phyloP scores from a whole-genome alignment of 2,888 invertebrate genomes.

The Xestia sexstrigata region DNA sequence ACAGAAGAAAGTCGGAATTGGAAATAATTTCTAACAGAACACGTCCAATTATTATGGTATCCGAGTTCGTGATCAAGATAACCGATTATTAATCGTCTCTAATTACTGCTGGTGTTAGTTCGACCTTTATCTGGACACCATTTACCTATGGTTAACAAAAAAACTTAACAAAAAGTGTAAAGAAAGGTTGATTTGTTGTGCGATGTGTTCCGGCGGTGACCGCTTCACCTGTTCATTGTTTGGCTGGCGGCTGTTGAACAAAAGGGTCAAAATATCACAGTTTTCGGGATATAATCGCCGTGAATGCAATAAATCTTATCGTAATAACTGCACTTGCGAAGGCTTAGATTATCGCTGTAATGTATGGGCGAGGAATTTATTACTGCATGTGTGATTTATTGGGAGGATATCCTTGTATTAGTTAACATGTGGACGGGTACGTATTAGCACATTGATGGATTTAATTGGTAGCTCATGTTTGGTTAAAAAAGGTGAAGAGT shows the following conservation, averaged over 20 bases:
- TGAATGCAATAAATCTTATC: constrained; percentile 85
- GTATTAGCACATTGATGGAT: constrained; percentile 47
- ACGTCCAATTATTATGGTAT: constrained; percentile 85
- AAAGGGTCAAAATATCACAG: constrained; percentile 90
- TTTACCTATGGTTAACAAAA: constrained; percentile 83
- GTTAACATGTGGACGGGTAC: constrained; percentile 51
- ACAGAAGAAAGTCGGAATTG: constrained; percentile 68
- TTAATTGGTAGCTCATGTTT: constrained; percentile 42
- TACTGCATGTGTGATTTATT: constrained; percentile 81
- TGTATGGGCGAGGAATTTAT: constrained; percentile 80
- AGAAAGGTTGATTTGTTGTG: constrained; percentile 84
- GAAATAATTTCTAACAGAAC: constrained; percentile 69
- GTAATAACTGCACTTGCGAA: constrained; percentile 89
- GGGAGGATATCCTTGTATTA: constrained; percentile 70
- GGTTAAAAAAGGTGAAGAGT: background rate
- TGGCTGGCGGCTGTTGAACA: constrained; percentile 87
- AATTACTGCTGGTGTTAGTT: constrained; percentile 91
- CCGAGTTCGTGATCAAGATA: constrained; percentile 87
- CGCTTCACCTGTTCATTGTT: constrained; percentile 88
- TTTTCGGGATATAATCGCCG: constrained; percentile 86
- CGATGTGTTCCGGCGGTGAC: constrained; percentile 76
- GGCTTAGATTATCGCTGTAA: constrained; percentile 84
- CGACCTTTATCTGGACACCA: constrained; percentile 90
- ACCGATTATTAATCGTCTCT: constrained; percentile 90
- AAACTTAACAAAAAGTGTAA: constrained; percentile 87